Evolutionary conservation across 1,140 invertebrate genomes (phyloP).

Genomic region (Tetramorium simillimum): DNA sequence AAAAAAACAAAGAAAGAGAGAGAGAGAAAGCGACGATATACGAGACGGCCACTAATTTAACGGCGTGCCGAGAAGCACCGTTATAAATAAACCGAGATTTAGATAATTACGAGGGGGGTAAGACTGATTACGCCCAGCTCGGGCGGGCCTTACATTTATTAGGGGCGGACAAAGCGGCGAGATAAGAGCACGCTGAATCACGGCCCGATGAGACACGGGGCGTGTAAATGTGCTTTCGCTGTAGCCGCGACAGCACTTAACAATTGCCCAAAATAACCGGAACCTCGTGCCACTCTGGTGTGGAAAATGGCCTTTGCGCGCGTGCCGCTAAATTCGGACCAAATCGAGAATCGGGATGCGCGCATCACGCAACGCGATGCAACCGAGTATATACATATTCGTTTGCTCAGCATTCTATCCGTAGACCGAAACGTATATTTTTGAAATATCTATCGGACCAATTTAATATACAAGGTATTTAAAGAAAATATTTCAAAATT

Average conservation of each 20-base stretch:
- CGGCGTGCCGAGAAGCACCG: neutral
- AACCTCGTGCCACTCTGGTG: slow-evolving; percentile 38
- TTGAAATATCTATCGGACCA: too few species aligned
- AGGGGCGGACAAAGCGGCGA: slow-evolving; percentile 47
- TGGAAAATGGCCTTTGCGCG: slow-evolving; percentile 54
- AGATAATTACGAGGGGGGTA: slow-evolving; percentile 38
- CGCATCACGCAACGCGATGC: slow-evolving; percentile 8
- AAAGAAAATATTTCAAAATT: too few species aligned
- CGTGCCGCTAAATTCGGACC: slow-evolving; percentile 28
- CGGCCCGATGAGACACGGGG: slow-evolving; percentile 54
- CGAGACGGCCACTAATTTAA: slow-evolving; percentile 17
- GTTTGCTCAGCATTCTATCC: neutral
- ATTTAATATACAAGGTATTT: too few species aligned
- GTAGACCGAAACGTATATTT: neutral
- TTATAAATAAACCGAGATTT: slow-evolving; percentile 45
- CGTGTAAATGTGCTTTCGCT: slow-evolving; percentile 68
- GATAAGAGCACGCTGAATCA: slow-evolving; percentile 69
- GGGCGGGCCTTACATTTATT: slow-evolving; percentile 54
- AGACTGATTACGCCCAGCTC: neutral
- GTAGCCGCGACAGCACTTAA: slow-evolving; percentile 71
- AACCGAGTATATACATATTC: neutral
- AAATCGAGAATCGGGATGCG: slow-evolving; percentile 32
- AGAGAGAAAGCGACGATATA: neutral
- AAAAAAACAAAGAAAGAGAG: neutral
- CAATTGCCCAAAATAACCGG: slow-evolving; percentile 77